Conservation (phyloP, 2,113 vertebrate species). For the Uria aalge region DNA sequence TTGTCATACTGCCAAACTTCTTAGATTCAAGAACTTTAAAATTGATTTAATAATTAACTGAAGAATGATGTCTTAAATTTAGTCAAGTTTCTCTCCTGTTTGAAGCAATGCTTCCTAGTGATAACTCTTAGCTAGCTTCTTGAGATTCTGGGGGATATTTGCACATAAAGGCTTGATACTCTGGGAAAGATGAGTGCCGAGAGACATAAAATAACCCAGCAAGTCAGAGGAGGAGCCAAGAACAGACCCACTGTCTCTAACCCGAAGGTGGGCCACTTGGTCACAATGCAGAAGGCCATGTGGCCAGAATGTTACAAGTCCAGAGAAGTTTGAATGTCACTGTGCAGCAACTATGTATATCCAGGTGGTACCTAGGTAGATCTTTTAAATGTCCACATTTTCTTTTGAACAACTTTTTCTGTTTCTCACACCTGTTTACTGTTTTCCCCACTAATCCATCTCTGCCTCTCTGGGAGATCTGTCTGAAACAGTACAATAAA, state of each 20-base stretch:
- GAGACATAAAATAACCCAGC: neutral
- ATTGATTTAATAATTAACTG: neutral
- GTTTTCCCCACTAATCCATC: neutral
- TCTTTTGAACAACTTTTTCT: neutral
- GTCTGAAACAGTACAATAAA: neutral
- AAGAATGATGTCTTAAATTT: neutral
- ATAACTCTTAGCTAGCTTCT: neutral
- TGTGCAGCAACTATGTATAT: neutral
- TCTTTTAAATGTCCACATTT: neutral
- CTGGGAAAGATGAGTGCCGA: fast-evolving
- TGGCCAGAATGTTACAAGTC: neutral
- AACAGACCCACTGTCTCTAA: neutral
- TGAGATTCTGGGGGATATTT: neutral
- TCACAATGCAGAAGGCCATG: neutral
- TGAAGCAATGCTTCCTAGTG: neutral
- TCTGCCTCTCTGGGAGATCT: neutral
- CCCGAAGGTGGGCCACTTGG: neutral
- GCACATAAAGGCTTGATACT: neutral
- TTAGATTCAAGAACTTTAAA: neutral
- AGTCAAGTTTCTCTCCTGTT: neutral
- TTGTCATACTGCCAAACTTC: neutral
- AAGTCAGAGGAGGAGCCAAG: neutral
- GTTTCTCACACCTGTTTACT: neutral
- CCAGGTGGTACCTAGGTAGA: neutral
- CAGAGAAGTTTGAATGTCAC: neutral